Base-by-base conservation (phyloP, 2,797 vertebrate species). In the Sarcoramphus papa region DNA sequence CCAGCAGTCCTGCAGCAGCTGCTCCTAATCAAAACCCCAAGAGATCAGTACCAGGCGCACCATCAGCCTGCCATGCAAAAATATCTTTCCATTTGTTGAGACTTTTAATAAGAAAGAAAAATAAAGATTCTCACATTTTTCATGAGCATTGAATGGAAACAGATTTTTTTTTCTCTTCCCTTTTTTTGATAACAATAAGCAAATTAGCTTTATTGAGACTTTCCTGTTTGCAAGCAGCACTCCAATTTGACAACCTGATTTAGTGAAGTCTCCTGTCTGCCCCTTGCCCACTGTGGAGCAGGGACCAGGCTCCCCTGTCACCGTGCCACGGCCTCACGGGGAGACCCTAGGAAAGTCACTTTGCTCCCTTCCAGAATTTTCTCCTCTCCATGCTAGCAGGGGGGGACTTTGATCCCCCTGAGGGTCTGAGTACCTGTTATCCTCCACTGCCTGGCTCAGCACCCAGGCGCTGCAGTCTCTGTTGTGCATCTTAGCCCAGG, bases 381-480 rank as follows among this genome's bases (percentile, higher is more conserved):
- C 17, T 64, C 9, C 30, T 76, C 33, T 64, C 41, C 4, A 0
- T 72, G 54, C 50, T 80, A 79, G 6, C 18, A 37, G 12, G 19
- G 6, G 22, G 8, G 7, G 1, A 27, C 12, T 41, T 48, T 1
- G 1, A 30, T 63, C 17, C 28, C n/a, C 17, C 7, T 1, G 3
- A 18, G 48, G 28, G 5, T 63, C 37, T 40, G 40, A 28, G 31
- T 40, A 28, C 31, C 90, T 30, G 14, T 33, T 28, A 35, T 15
- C 30, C 40, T 15, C 15, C 28, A 12, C 37, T 53, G 45, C 50
- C 54, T 35, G 30, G 37, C 45, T 67, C 40, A 63, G 28, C 41
- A 16, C 63, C 1, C 6, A 53, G 47, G 18, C 17, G 22, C 54
- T 48, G 47, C 53, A 54, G 27, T 6, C 64, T 24, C 14, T 4